Conservation (phyloP, 1,140 invertebrate species). For the Calycopis cecrops region DNA sequence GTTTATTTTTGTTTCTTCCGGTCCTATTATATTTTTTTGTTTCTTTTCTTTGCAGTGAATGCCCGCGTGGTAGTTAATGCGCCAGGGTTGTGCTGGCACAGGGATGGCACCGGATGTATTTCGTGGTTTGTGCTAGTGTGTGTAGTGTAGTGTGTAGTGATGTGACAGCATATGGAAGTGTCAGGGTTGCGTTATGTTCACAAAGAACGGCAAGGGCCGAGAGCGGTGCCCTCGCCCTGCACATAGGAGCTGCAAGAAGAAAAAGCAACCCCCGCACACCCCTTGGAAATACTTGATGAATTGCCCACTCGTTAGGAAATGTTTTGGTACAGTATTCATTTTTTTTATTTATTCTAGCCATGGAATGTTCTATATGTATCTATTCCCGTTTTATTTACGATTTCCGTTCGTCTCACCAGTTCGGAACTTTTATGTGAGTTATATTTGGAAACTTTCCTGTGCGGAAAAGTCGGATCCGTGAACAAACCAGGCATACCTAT, state of each 20-base stretch:
- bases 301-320: slow-evolving; percentile 76
- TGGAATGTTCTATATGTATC: too few species aligned
- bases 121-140: slow-evolving; percentile 51
- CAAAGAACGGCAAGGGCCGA: slow-evolving; percentile 63
- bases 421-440: too few species aligned
- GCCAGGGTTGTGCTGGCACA: slow-evolving; percentile 11
- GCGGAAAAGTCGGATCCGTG: too few species aligned
- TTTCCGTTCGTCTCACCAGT: too few species aligned
- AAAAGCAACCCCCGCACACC: slow-evolving; percentile 67
- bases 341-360: slow-evolving; percentile 31
- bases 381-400: too few species aligned
- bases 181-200: slow-evolving; percentile 66
- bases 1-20: slow-evolving; percentile 43
- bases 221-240: slow-evolving; percentile 62
- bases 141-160: slow-evolving; percentile 51
- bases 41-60: slow-evolving; percentile 72
- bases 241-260: slow-evolving; percentile 66
- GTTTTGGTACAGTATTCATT: slow-evolving; percentile 73
- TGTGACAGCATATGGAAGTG: slow-evolving; percentile 68
- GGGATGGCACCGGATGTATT: slow-evolving; percentile 62
- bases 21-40: slow-evolving; percentile 58
- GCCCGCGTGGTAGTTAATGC: too few species aligned
- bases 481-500: too few species aligned
- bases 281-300: slow-evolving; percentile 76
- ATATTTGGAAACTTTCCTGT: too few species aligned